Evolutionary conservation across 37 sponge, comb jelly and placozoan species (phyloP), one percentile per base, ranked within the genome.

Genomic region (Agelas oroides): DNA sequence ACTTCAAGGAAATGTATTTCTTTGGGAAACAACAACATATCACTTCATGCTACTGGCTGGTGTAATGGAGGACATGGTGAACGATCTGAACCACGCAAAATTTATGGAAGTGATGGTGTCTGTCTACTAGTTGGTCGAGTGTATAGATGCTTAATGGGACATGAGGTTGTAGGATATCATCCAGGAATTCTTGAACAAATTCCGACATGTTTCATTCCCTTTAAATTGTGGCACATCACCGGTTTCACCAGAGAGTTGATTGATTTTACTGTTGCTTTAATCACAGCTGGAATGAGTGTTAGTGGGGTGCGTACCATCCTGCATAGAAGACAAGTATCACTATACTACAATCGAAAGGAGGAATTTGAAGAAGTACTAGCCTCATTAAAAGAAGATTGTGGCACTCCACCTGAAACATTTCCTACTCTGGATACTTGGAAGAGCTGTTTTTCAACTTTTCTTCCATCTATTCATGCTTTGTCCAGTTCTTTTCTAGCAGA

Each of bases 221-320:
- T 70, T 71, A 14, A 19, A 0, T 31, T 83, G 20, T 83, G 83
- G 83, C 74, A 72, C 53, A 36, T 27, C n/a, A 63, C 83, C 17
- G 83, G 83, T 82, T 83, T 32, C 46, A 46, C 46, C 46, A 46
- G 3, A 8, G 46, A 46, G 46, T 12, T 46, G 46, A 46, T 46
- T 46, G 46, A 46, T 46, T 46, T 46, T 46, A 46, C 46, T 46
- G 46, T 46, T 46, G 46, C 46, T 46, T 8, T 46, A 46, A 46
- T 46, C 46, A 46, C 46, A 46, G 46, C 46, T 46, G 46, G 46
- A 46, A 46, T 46, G 46, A 46, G 46, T 46, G 46, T 46, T 46
- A 46, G 46, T 46, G 46, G 46, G 46, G 46, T 46, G 3, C 46
- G 46, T 46, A 46, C 46, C 46, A 46, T 46, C 6, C 46, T 46